These are phyloP conservation scores for Acanthopagrus latus DNA, from an alignment of 2,797 vertebrate species.

Conservation along the genomic window DNA sequence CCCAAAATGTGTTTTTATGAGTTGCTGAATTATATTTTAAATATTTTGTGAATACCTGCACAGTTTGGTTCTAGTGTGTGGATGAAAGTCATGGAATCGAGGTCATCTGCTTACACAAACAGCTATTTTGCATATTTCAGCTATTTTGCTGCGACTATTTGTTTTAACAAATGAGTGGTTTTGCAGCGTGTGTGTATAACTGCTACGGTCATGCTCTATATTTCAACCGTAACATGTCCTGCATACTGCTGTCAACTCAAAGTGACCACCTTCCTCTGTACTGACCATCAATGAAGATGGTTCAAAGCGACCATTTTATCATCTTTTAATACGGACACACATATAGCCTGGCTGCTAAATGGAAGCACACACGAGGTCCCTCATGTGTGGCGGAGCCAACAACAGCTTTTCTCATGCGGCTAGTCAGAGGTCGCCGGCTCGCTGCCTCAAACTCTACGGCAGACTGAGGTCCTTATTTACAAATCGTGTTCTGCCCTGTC, in stretches of 20 bases:
- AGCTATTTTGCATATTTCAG: conserved; percentile 12
- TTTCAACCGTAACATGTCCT: neutral
- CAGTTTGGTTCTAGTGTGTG: neutral
- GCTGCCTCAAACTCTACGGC: conserved; percentile 8
- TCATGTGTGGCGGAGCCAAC: conserved; percentile 45
- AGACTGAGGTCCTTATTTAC: conserved; percentile 43
- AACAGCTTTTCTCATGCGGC: conserved; percentile 31
- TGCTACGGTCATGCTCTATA: neutral
- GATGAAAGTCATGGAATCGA: neutral
- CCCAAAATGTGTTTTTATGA: neutral
- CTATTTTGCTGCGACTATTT: neutral
- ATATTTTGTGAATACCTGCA: too few species aligned
- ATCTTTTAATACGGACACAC: conserved; percentile 1
- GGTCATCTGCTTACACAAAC: neutral
- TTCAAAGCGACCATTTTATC: conserved; percentile 31
- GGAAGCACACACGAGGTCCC: conserved; percentile 11
- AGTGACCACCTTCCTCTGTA: conserved; percentile 31
- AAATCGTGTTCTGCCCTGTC: conserved; percentile 30
- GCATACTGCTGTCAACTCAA: conserved; percentile 4
- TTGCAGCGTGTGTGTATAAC: neutral
- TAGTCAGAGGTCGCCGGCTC: conserved; percentile 1
- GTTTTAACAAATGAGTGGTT: neutral
- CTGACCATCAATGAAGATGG: conserved; percentile 16
- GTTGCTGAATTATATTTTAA: neutral
- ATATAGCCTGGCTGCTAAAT: conserved; percentile 24